phyloP scores from a whole-genome alignment of 2,113 vertebrate species.

The Bos javanicus region DNA sequence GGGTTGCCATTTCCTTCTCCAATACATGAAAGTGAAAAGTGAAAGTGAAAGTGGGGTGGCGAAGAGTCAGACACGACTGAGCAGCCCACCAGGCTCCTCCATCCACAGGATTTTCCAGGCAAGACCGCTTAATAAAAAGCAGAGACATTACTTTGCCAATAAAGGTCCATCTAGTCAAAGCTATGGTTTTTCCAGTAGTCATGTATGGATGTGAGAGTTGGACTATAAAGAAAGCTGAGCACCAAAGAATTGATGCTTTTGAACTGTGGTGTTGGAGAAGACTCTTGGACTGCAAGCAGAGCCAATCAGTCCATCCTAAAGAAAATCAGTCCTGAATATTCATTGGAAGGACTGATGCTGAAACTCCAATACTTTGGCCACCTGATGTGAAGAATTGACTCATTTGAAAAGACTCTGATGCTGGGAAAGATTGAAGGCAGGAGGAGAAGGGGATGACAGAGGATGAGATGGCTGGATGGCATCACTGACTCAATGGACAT shows the following conservation, averaged over 20 bases:
- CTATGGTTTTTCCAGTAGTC: not conserved
- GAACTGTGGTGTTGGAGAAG: not conserved
- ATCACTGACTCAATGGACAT: not conserved
- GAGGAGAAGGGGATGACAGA: not conserved
- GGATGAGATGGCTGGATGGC: not conserved
- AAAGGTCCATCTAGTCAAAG: not conserved
- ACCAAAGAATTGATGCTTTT: not conserved
- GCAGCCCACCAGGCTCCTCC: too few species aligned
- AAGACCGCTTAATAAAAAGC: not conserved
- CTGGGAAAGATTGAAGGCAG: not conserved
- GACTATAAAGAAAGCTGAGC: not conserved
- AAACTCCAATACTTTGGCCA: not conserved
- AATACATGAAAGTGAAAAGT: too few species aligned
- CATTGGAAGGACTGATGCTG: not conserved
- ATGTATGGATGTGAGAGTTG: not conserved
- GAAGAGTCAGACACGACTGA: too few species aligned
- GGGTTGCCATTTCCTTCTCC: too few species aligned
- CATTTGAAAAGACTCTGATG: not conserved
- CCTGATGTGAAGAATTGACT: not conserved
- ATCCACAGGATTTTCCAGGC: too few species aligned
- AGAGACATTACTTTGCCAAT: not conserved
- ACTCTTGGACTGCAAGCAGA: not conserved
- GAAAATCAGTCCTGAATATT: not conserved
- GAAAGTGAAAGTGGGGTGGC: too few species aligned
- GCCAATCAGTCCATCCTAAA: not conserved